A percentile compares a stretch with the other conserved stretches of the same genome.
These are phyloP conservation scores for Nasonia vitripennis DNA, from an alignment of 1,140 invertebrate genomes.

Conservation along the genomic window DNA sequence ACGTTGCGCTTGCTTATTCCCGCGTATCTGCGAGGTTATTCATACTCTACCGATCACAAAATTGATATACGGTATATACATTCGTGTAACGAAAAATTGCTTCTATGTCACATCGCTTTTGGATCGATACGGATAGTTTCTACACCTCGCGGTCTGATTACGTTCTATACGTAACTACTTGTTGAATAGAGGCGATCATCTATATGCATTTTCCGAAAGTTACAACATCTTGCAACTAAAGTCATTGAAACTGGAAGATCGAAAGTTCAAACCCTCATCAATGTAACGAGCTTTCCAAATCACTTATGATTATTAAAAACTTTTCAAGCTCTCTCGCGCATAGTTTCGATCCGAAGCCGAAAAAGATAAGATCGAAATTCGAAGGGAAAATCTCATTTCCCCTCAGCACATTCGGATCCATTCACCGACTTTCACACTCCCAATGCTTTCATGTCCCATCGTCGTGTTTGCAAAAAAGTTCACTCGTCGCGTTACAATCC, in stretches of 20 bases:
- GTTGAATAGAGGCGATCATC: background rate
- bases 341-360: background rate
- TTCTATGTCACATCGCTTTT: no score
- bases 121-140: no score
- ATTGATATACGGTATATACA: no score
- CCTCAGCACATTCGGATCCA: no score
- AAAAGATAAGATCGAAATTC: background rate
- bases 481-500: background rate
- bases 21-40: no score
- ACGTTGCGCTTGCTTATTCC: no score
- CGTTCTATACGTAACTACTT: background rate
- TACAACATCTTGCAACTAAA: background rate
- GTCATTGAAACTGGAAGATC: background rate
- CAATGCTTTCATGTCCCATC: background rate
- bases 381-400: background rate
- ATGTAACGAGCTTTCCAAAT: background rate
- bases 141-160: background rate
- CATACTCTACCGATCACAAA: no score
- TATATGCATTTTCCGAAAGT: background rate
- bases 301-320: background rate
- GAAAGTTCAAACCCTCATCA: background rate
- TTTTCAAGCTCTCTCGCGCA: background rate
- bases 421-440: no score
- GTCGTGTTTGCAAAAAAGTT: background rate
- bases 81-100: no score